These are phyloP conservation scores for Turritopsis rubra DNA, from an alignment of 30 jellyfish, hydroid and myxozoan genomes.

Conservation along the genomic window DNA sequence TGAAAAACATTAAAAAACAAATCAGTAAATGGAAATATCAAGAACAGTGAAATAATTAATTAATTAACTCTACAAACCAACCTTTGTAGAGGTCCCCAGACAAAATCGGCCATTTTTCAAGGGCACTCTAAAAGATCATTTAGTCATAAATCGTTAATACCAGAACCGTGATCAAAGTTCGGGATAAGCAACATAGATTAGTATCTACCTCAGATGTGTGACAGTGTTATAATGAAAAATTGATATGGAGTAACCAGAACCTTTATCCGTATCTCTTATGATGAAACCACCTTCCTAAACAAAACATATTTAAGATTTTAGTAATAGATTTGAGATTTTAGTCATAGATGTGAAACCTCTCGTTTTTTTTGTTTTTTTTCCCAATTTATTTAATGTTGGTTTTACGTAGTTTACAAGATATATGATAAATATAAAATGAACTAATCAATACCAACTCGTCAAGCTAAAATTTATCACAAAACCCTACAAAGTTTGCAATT, in stretches of 20 bases:
- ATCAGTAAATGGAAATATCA: not conserved
- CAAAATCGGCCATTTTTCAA: not conserved
- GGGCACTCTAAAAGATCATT: not conserved
- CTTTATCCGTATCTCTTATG: not conserved
- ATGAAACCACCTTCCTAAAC: constrained; percentile 14
- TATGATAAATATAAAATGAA: no score
- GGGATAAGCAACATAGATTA: no score
- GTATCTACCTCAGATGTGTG: not conserved
- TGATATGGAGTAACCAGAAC: constrained; percentile 9
- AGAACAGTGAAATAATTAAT: not conserved
- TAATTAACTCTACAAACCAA: no score
- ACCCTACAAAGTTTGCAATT: no score
- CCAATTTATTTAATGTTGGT: no score
- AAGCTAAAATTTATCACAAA: no score
- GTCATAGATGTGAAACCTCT: not conserved
- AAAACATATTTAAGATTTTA: not conserved
- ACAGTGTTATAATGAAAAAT: not conserved
- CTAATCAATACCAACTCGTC: no score
- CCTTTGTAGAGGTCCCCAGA: constrained; percentile 1
- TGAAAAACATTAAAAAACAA: not conserved
- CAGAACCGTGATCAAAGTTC: no score
- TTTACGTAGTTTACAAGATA: no score
- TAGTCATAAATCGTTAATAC: no score
- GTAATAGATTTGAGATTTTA: not conserved
- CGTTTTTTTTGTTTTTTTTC: no score